Base-by-base conservation (phyloP, 2,888 invertebrate genomes). In the Xestia c-nigrum region DNA sequence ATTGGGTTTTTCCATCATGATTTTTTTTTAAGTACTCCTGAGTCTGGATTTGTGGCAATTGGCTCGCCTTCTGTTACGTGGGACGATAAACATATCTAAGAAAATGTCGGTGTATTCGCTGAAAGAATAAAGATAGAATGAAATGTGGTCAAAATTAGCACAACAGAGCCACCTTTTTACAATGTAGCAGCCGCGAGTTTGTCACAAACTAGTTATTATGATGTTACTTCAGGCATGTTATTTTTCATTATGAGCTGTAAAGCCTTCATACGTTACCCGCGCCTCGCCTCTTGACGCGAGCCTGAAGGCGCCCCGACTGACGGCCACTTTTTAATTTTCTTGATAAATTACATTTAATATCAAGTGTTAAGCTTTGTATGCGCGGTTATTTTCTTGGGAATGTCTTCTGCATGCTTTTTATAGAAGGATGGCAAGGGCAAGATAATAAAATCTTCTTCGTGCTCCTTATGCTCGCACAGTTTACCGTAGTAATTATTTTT, bases 281-380 rank as follows among this genome's bases (percentile, higher is more conserved):
- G 57, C 47, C 65, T 72, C 7, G 57, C 47, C 65, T 72, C 72
- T 64, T 65, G 74, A 66, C 74, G 50, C 38, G 55, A 65, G 72
- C 80, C 19, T 14, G 59, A 69, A 52, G 31, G 38, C 21, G 55
- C 73, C 50, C 59, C 69, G 47, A 70, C 40, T 71, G 72, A n/a
- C 67, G 71, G 74, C 71, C 55, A 83, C 46, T 79, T 84, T 84
- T 78, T 85, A 85, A 85, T 85, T 85, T 82, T 63, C 74, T 64
- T 85, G 76, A 84, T 84, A 84, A 82, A 79, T 85, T 85, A 72
- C 79, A 70, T 82, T 85, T 82, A 57, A 74, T 70, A 82, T 74
- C 55, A 74, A 85, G 78, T 74, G 79, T 63, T 31, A 59, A 78
- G 81, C 64, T 82, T 85, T 82, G 74, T 81, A 57, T 67, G 50